Evolutionary conservation across 1,140 invertebrate genomes (phyloP).

Genomic region (Conus ventricosus): DNA sequence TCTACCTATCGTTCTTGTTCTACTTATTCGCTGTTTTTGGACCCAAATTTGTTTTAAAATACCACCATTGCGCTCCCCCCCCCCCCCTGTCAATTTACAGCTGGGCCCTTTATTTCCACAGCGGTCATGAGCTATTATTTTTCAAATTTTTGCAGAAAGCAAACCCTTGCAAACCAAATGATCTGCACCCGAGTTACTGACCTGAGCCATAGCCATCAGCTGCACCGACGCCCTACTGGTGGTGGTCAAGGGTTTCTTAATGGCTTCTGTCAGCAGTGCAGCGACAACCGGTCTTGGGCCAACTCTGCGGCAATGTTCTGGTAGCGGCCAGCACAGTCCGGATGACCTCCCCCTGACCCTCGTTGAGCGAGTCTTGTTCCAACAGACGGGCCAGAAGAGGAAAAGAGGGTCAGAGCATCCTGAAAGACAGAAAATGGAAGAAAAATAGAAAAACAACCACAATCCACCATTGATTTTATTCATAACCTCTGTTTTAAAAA

Average conservation of each 20-base stretch:
- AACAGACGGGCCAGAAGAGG: constrained; percentile 30
- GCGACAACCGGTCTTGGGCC: constrained; percentile 2
- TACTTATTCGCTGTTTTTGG: too few species aligned
- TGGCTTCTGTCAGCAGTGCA: constrained; percentile 12
- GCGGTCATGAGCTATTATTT: too few species aligned
- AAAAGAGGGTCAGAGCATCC: constrained; percentile 17
- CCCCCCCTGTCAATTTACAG: too few species aligned
- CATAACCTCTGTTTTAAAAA: too few species aligned
- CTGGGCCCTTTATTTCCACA: too few species aligned
- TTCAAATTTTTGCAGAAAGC: too few species aligned
- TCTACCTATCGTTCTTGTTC: too few species aligned
- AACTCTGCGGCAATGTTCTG: constrained; percentile 12
- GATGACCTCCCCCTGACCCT: constrained; percentile 6
- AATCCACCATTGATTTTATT: too few species aligned
- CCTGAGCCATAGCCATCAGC: constrained; percentile 26
- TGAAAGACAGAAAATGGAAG: neutral
- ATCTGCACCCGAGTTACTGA: neutral
- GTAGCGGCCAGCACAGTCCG: neutral
- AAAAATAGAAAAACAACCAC: neutral
- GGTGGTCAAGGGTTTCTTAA: neutral
- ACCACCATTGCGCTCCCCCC: too few species aligned
- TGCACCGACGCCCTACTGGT: neutral
- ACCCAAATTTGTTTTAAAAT: too few species aligned
- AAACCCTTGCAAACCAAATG: too few species aligned
- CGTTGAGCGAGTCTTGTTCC: neutral